A percentile compares a stretch with the other conserved stretches of the same genome.
These are phyloP conservation scores for Yponomeuta plumbellus DNA, from an alignment of 2,888 invertebrate genomes.

Conservation along the genomic window DNA sequence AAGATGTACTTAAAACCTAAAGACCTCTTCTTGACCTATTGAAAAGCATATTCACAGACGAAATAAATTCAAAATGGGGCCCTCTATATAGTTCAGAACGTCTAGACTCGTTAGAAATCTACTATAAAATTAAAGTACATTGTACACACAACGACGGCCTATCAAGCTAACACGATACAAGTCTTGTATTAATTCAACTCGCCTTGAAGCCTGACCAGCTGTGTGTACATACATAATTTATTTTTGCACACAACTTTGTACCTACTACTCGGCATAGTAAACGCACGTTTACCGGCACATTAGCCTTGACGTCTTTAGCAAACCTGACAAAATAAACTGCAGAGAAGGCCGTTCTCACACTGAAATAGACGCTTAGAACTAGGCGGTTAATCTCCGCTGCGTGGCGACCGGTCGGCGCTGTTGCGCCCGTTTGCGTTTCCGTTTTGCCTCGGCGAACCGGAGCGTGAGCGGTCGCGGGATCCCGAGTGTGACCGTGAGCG, in stretches of 20 bases:
- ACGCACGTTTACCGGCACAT: too few species aligned
- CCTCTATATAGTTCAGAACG: background rate
- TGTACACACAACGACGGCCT: too few species aligned
- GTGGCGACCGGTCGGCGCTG: slow-evolving; percentile 60
- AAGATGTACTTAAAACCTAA: slow-evolving; percentile 5
- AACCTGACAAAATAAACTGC: background rate
- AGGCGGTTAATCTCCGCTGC: slow-evolving; percentile 54
- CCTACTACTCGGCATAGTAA: too few species aligned
- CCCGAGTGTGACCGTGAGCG: slow-evolving; percentile 49
- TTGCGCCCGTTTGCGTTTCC: slow-evolving; percentile 50
- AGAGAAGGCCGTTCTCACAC: slow-evolving; percentile 8
- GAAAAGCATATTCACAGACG: background rate
- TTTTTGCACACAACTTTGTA: too few species aligned
- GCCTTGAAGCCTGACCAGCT: too few species aligned
- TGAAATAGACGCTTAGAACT: slow-evolving; percentile 12
- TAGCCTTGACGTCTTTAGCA: background rate
- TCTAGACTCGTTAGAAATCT: background rate
- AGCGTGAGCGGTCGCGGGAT: slow-evolving; percentile 47
- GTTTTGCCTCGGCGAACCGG: slow-evolving; percentile 58
- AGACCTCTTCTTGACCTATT: background rate
- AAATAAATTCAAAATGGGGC: background rate
- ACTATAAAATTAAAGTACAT: background rate
- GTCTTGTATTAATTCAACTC: too few species aligned
- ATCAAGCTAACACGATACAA: too few species aligned
- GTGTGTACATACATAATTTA: too few species aligned